phyloP scores from a whole-genome alignment of 1,140 invertebrate genomes.

The Propsilocerus akamusi region DNA sequence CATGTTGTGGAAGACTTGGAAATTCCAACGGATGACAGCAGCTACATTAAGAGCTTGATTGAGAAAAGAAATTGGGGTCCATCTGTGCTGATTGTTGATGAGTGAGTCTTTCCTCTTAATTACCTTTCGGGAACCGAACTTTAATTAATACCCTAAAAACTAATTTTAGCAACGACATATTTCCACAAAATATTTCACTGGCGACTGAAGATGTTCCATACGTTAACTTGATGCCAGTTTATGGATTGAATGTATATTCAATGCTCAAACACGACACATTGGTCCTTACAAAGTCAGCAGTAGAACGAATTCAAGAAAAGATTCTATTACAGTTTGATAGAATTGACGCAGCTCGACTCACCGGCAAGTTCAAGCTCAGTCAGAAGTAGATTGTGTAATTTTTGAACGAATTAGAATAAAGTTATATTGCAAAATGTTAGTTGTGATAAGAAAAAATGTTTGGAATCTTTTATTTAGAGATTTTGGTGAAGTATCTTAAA shows the following conservation, averaged over 20 bases:
- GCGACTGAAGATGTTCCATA: slow-evolving; percentile 58
- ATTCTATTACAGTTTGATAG: slow-evolving; percentile 60
- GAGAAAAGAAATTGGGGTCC: slow-evolving; percentile 82
- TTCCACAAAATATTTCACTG: slow-evolving; percentile 68
- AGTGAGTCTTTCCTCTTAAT: slow-evolving; percentile 33
- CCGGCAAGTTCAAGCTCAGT: slow-evolving; percentile 31
- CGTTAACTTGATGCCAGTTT: slow-evolving; percentile 90
- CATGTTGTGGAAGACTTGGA: slow-evolving; percentile 78
- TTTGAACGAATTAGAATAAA: no score
- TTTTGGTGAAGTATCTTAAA: not conserved
- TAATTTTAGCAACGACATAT: slow-evolving; percentile 56
- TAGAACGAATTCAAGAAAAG: slow-evolving; percentile 71
- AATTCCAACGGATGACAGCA: slow-evolving; percentile 62
- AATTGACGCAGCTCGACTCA: slow-evolving; percentile 27
- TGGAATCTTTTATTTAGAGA: not conserved
- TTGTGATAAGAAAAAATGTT: not conserved
- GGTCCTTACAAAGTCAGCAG: slow-evolving; percentile 68
- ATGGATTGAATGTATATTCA: slow-evolving; percentile 70
- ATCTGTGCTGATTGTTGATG: slow-evolving; percentile 86
- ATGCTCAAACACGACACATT: slow-evolving; percentile 95
- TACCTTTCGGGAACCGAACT: not conserved
- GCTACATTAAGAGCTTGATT: slow-evolving; percentile 62
- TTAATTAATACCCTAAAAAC: slow-evolving; percentile 9
- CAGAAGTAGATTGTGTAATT: slow-evolving; percentile 12
- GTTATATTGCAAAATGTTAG: no score